Conservation (phyloP, 2,113 vertebrate genomes). For the Amphilophus citrinellus region DNA sequence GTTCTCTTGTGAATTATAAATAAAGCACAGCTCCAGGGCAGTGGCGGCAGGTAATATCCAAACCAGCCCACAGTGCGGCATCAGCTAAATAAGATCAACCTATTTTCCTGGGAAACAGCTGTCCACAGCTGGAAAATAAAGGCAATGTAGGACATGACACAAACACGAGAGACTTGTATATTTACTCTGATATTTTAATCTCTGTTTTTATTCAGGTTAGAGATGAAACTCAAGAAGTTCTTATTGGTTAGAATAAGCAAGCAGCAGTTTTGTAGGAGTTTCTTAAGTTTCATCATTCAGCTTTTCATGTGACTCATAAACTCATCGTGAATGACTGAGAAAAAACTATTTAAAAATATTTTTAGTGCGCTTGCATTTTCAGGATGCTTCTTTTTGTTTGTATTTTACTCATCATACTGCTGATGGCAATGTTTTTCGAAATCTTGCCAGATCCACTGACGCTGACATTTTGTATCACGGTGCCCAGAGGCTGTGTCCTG, state of each 20-base stretch:
- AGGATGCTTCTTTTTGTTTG: too few species aligned
- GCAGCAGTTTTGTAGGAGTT: too few species aligned
- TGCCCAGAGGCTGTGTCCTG: neutral
- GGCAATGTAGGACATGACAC: neutral
- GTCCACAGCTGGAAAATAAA: slow-evolving; percentile 2
- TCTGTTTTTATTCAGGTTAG: too few species aligned
- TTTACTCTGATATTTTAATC: neutral
- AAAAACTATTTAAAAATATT: too few species aligned
- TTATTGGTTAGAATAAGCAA: neutral
- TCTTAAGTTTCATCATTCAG: too few species aligned
- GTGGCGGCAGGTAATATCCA: slow-evolving; percentile 33
- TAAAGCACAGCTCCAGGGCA: slow-evolving; percentile 34
- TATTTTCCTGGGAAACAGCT: neutral
- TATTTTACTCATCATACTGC: too few species aligned
- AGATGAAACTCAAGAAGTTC: too few species aligned
- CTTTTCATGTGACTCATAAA: too few species aligned
- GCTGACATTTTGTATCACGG: neutral
- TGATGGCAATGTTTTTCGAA: neutral
- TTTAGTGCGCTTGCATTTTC: too few species aligned
- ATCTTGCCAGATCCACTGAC: neutral
- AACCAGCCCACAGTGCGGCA: slow-evolving; percentile 2
- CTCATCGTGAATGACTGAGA: too few species aligned
- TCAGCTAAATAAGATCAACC: slow-evolving; percentile 38
- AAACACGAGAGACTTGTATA: neutral
- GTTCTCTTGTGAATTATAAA: slow-evolving; percentile 64